These are phyloP conservation scores for Pyrocephalus nanus DNA, from an alignment of 2,797 vertebrate species.

Conservation along the genomic window DNA sequence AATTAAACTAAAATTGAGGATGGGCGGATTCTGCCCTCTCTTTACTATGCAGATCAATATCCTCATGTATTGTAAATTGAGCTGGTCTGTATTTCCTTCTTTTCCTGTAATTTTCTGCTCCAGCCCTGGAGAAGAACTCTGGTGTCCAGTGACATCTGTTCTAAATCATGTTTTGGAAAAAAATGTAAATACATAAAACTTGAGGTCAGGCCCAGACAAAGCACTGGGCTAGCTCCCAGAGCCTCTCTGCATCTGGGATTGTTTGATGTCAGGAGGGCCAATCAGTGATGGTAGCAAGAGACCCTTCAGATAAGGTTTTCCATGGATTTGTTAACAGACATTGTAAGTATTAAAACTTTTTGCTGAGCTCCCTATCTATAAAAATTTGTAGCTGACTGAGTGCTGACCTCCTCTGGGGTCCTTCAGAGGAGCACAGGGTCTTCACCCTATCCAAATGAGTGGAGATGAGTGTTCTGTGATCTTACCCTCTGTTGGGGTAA, in stretches of 20 bases:
- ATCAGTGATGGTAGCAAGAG: neutral
- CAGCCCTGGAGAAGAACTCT: neutral
- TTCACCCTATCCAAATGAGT: neutral
- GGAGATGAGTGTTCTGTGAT: neutral
- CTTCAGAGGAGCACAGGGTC: neutral
- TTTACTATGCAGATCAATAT: neutral
- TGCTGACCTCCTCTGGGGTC: neutral
- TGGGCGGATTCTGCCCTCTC: neutral
- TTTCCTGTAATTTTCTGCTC: slow-evolving; percentile 36
- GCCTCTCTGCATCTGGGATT: slow-evolving; percentile 12
- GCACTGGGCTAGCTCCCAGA: slow-evolving; percentile 27
- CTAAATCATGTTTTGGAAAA: slow-evolving; percentile 36
- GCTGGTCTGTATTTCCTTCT: neutral
- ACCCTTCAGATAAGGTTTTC: neutral
- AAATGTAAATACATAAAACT: slow-evolving; percentile 33
- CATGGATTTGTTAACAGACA: neutral
- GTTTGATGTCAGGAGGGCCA: slow-evolving; percentile 29
- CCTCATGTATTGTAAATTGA: neutral
- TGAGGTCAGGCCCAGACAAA: slow-evolving; percentile 49
- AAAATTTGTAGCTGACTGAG: neutral
- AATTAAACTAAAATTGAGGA: neutral
- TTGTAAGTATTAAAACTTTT: neutral
- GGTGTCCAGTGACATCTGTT: slow-evolving; percentile 53
- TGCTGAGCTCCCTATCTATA: neutral
- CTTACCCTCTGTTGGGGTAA: neutral